Evolutionary conservation across 2,888 invertebrate species (phyloP), one percentile per base, ranked within the genome.

Genomic region (Amphipyra tragopoginis): DNA sequence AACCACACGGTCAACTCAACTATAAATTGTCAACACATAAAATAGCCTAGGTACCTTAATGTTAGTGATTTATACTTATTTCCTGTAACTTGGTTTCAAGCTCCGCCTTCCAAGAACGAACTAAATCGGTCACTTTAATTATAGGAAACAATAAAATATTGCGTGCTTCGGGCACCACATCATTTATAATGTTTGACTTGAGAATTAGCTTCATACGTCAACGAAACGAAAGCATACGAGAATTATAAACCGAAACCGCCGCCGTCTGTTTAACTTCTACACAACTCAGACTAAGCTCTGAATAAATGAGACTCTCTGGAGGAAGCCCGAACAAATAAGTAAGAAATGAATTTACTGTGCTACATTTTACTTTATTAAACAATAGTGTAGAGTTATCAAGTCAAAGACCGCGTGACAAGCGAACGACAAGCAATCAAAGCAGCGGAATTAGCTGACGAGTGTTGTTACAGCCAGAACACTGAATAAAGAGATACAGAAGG

Each of bases 81-180:
- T 67, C 73, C 51, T 72, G 60, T 54, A 21, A 73, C 47, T 42
- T 48, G 69, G 51, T 51, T 72, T 29, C 40, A 44, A 15, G 54
- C 68, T 67, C 48, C 73, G 40, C 68, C 68, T 49, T 45, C 54
- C 33, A 9, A 38, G 61, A 67, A 15, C 36, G 10, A 47, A 60
- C 43, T 68, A 68, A 61, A 61, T 64, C 54, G 44, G 52, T 65
- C 52, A 61, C 50, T 44, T 48, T 69, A 77, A 77, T 68, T 73
- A 73, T 73, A 65, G 60, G 69, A 72, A 74, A 77, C 44, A 44
- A 73, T 73, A 68, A 68, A 21, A 68, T 56, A 73, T 73, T 53
- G 69, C 74, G 64, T 77, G 74, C 45, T 50, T 40, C 7, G 26
- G 36, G 26, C 26, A 42, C 26, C 13, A 21, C 49, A 42, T 43